A percentile compares a stretch with the other conserved stretches of the same genome.
phyloP scores from a whole-genome alignment of 2,888 invertebrate species.

The Papilio elwesi region DNA sequence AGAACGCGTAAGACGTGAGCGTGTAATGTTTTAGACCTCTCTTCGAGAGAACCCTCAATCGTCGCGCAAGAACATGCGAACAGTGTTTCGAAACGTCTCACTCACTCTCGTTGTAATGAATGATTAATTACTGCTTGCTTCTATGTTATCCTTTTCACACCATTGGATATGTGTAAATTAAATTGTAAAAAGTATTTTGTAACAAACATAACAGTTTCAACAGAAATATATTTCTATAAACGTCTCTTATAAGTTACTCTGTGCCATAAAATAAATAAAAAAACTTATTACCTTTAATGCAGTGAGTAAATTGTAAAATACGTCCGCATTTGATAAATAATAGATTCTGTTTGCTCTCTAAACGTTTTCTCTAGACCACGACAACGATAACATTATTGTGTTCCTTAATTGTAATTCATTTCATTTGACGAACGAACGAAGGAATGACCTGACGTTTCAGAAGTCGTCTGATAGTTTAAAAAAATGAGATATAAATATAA shows the following conservation, averaged over 20 bases:
- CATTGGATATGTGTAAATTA: no score
- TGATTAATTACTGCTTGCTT: no score
- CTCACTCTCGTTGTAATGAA: no score
- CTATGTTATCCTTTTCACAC: no score
- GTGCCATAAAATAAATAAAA: background rate
- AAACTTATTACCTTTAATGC: background rate
- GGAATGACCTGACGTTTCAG: constrained; percentile 12
- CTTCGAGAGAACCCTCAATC: no score
- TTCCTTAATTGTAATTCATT: constrained; percentile 30
- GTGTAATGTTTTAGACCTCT: no score
- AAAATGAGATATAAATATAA: constrained; percentile 12
- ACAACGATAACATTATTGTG: constrained; percentile 19
- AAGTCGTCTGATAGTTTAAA: background rate
- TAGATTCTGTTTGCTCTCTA: constrained; percentile 3
- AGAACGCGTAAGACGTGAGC: no score
- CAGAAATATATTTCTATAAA: background rate
- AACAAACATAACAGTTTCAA: no score
- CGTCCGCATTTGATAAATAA: constrained; percentile 17
- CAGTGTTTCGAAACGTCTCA: no score
- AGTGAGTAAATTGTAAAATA: constrained; percentile 12
- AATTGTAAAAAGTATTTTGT: no score
- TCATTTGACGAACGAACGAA: constrained; percentile 7
- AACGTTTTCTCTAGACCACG: background rate
- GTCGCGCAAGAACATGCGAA: no score
- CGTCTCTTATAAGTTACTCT: background rate